Evolutionary conservation across 2,888 invertebrate genomes (phyloP).

Genomic region (Drosophila anomelani): DNA sequence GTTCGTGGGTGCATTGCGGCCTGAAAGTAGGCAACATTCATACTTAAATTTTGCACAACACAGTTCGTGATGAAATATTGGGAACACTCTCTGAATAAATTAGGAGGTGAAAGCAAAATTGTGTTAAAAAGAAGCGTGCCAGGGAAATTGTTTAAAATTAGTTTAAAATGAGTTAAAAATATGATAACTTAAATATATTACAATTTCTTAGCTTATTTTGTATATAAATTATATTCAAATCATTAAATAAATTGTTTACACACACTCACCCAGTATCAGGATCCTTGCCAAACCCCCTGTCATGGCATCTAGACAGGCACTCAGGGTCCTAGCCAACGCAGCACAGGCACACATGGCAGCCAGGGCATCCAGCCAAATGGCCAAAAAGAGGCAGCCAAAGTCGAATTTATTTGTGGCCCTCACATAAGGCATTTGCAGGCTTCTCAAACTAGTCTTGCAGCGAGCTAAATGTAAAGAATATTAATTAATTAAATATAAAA

Average conservation of each 20-base stretch:
- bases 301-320: conserved; percentile 87
- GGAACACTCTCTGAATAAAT: conserved; percentile 3
- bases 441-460: conserved; percentile 83
- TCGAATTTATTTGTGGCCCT: conserved; percentile 85
- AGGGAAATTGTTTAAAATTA: not conserved
- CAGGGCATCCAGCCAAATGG: conserved; percentile 86
- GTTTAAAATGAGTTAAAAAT: too few relatives aligned
- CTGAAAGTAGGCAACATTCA: conserved; percentile 71
- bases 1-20: conserved; percentile 84
- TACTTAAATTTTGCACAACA: conserved; percentile 2
- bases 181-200: too few relatives aligned
- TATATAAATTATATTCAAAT: not conserved
- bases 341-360: conserved; percentile 86
- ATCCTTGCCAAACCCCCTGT: conserved; percentile 86
- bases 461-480: conserved; percentile 68
- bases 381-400: conserved; percentile 85
- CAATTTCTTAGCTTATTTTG: too few relatives aligned
- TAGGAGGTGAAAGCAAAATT: conserved; percentile 9
- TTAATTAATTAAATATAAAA: not conserved
- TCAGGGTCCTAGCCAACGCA: conserved; percentile 86
- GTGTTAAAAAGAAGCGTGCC: not conserved
- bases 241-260: not conserved
- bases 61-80: conserved; percentile 56
- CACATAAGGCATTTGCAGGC: conserved; percentile 84
- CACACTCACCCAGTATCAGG: conserved; percentile 85